A percentile compares a stretch with the other conserved stretches of the same genome.
phyloP scores from a whole-genome alignment of 2,113 vertebrate genomes.

The Nycticebus coucang region DNA sequence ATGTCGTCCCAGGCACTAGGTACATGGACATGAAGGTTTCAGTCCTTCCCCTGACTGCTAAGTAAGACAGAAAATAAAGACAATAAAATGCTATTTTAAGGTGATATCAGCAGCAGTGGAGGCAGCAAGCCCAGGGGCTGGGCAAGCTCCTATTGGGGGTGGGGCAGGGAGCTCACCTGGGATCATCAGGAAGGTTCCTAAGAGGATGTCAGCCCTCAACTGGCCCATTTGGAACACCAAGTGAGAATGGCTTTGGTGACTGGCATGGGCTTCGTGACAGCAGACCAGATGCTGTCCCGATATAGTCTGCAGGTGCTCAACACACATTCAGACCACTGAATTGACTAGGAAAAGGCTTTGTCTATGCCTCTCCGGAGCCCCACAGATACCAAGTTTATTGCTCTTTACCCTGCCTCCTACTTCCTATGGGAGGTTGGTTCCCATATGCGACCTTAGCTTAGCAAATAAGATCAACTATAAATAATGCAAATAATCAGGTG shows the following conservation, averaged over 20 bases:
- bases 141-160: rapidly evolving
- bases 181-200: too few species aligned
- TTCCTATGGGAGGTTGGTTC: not conserved
- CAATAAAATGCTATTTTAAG: not conserved
- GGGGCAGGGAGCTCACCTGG: not conserved
- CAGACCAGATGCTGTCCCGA: rapidly evolving
- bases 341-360: not conserved
- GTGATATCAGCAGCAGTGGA: not conserved
- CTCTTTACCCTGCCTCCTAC: not conserved
- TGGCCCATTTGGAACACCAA: not conserved
- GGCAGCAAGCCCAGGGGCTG: not conserved
- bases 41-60: not conserved
- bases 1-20: not conserved
- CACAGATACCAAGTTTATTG: rapidly evolving
- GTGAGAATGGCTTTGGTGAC: not conserved
- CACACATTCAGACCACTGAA: not conserved
- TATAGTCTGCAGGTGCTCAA: not conserved
- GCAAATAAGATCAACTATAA: not conserved
- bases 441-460: not conserved
- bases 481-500: not conserved
- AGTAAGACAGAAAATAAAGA: not conserved
- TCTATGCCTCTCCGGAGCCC: not conserved
- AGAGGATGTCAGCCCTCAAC: rapidly evolving
- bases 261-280: rapidly evolving
- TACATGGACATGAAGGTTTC: not conserved